These are phyloP conservation scores for Campoletis sonorensis DNA, from an alignment of 1,140 invertebrate genomes.

Conservation along the genomic window DNA sequence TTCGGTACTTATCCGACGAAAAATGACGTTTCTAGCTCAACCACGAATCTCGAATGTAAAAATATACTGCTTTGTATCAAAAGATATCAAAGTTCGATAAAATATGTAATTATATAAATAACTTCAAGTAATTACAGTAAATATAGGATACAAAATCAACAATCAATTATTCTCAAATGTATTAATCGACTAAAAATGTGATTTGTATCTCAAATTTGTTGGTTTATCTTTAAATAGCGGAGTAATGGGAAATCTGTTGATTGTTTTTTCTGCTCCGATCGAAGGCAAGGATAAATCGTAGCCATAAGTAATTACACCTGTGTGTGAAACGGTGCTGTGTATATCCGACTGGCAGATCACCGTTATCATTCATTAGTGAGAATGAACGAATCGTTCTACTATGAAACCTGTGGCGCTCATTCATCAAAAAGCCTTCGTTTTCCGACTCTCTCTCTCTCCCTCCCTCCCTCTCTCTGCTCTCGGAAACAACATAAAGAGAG, in stretches of 20 bases:
- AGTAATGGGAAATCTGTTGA: not conserved
- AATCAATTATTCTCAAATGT: too few species aligned
- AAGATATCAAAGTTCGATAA: too few species aligned
- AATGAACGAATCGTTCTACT: not conserved
- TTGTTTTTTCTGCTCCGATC: not conserved
- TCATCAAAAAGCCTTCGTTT: not conserved
- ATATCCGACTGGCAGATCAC: not conserved
- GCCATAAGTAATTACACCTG: conserved; percentile 1
- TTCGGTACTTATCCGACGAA: too few species aligned
- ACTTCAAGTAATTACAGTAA: too few species aligned
- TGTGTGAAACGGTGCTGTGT: not conserved
- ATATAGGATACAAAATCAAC: too few species aligned
- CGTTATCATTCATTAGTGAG: conserved; percentile 11
- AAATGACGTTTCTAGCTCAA: too few species aligned
- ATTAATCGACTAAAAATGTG: too few species aligned
- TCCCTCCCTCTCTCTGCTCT: not conserved
- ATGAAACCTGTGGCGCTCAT: conserved; percentile 6
- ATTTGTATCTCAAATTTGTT: too few species aligned
- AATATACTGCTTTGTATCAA: too few species aligned
- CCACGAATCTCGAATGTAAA: too few species aligned
- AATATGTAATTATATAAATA: too few species aligned
- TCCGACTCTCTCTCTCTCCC: not conserved
- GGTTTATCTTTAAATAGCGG: too few species aligned
- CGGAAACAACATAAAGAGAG: not conserved
- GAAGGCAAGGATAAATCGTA: not conserved